phyloP scores from a whole-genome alignment of 2,888 invertebrate species.

The Caenorhabditis japonica region DNA sequence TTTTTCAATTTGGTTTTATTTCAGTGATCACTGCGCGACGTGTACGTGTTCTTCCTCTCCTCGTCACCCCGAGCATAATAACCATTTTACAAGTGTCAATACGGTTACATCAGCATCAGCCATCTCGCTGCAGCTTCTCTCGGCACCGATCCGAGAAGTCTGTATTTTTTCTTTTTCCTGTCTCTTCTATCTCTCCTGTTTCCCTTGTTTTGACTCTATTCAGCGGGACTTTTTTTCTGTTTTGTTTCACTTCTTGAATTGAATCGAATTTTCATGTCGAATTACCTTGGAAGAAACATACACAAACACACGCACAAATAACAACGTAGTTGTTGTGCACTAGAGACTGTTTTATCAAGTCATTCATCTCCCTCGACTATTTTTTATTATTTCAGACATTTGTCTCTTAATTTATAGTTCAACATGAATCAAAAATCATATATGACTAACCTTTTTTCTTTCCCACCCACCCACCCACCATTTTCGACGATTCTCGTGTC shows the following conservation, averaged over 20 bases:
- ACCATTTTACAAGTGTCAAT: slow-evolving; percentile 57
- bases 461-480: not conserved
- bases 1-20: slow-evolving; percentile 4
- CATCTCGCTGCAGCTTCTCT: slow-evolving; percentile 40
- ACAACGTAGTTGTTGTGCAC: slow-evolving; percentile 45
- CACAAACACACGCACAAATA: not conserved
- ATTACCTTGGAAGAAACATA: slow-evolving; percentile 8
- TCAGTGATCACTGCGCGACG: slow-evolving; percentile 23
- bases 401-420: slow-evolving; percentile 39
- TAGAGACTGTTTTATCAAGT: slow-evolving; percentile 27
- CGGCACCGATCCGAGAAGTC: slow-evolving; percentile 8
- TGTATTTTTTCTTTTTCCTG: slow-evolving; percentile 35
- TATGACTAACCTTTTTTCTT: slow-evolving; percentile 23
- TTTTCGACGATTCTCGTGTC: slow-evolving; percentile 54
- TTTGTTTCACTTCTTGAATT: slow-evolving; percentile 28
- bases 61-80: slow-evolving; percentile 43
- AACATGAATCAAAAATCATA: not conserved
- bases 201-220: slow-evolving; percentile 40
- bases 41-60: slow-evolving; percentile 7
- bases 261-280: slow-evolving; percentile 33
- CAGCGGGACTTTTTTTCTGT: slow-evolving; percentile 37
- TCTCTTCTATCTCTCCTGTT: slow-evolving; percentile 29
- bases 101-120: slow-evolving; percentile 51
- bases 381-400: not conserved
- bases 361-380: slow-evolving; percentile 7